Conservation (phyloP, 2,113 vertebrate species). For the Carassius gibelio region DNA sequence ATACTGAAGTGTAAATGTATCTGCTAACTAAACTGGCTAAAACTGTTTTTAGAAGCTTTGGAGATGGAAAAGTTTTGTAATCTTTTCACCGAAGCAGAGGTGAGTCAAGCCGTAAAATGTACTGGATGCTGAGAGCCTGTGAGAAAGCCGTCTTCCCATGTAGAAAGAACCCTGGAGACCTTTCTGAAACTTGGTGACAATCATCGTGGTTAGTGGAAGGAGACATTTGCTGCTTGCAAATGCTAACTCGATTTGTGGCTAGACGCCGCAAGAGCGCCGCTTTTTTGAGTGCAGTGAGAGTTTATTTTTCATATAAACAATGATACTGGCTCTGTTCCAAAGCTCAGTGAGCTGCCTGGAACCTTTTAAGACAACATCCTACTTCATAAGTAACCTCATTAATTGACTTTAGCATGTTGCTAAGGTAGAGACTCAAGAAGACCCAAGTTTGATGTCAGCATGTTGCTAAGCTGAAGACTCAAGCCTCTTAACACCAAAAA, state of each 20-base stretch:
- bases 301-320: conserved; percentile 15
- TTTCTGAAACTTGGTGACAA: conserved; percentile 39
- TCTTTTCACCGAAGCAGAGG: conserved; percentile 26
- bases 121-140: conserved; percentile 41
- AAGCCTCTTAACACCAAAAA: too few species aligned
- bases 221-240: conserved; percentile 52
- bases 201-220: conserved; percentile 54
- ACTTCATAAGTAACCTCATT: too few species aligned
- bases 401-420: too few species aligned
- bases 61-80: neutral
- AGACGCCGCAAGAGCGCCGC: neutral
- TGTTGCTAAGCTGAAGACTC: too few species aligned
- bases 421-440: too few species aligned
- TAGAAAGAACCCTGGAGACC: conserved; percentile 45
- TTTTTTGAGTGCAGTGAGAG: neutral
- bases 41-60: conserved; percentile 29
- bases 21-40: conserved; percentile 40
- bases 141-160: conserved; percentile 30
- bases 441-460: neutral
- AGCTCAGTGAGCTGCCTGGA: neutral
- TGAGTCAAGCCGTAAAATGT: conserved; percentile 36
- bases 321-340: neutral
- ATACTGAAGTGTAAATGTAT: neutral
- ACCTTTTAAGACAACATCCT: neutral
- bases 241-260: conserved; percentile 26